phyloP scores from a whole-genome alignment of 2,113 vertebrate species.

The Bolborhynchus lineola region DNA sequence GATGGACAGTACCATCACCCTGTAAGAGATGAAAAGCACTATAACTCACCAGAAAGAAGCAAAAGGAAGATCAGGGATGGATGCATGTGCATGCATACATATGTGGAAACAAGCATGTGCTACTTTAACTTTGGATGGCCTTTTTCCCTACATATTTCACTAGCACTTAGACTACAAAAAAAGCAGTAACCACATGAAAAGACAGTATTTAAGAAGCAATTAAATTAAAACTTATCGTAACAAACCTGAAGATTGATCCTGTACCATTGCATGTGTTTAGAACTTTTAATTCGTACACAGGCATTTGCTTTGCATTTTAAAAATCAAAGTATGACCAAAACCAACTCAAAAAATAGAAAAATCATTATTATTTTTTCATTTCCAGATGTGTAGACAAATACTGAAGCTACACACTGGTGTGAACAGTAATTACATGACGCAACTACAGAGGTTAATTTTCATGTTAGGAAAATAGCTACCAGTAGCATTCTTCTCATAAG shows the following conservation, averaged over 20 bases:
- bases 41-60: not conserved
- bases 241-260: not conserved
- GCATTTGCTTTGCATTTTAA: not conserved
- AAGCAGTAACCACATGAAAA: not conserved
- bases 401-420: not conserved
- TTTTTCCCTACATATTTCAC: not conserved
- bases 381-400: not conserved
- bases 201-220: not conserved
- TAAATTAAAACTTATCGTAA: not conserved
- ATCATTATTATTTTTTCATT: not conserved
- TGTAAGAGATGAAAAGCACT: not conserved
- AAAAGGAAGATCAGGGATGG: not conserved
- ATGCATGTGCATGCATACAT: not conserved
- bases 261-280: not conserved
- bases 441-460: not conserved
- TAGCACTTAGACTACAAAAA: not conserved
- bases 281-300: not conserved
- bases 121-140: not conserved
- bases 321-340: not conserved
- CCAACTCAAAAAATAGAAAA: not conserved
- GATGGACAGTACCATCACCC: not conserved
- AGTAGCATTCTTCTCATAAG: not conserved
- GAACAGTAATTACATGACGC: not conserved
- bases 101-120: not conserved
- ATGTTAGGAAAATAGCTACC: not conserved